Evolutionary conservation across 2,797 vertebrate genomes (phyloP).

Genomic region (Zonotrichia albicollis): DNA sequence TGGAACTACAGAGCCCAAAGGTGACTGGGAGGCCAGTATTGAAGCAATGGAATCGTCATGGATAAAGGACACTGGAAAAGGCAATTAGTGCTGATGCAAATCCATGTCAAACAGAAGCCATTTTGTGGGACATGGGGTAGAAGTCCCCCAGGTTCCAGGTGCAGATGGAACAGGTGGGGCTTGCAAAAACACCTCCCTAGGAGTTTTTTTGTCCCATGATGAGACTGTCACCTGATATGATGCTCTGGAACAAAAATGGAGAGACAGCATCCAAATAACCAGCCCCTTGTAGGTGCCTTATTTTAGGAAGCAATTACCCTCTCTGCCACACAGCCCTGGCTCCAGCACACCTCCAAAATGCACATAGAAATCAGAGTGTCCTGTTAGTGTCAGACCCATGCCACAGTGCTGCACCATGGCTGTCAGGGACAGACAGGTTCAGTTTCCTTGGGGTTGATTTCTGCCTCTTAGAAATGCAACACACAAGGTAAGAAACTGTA

Average conservation of each 20-base stretch:
- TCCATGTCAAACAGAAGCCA: not conserved
- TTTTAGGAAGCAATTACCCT: not conserved
- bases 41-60: not conserved
- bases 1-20: not conserved
- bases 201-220: not conserved
- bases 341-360: accelerated
- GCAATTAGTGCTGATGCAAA: not conserved
- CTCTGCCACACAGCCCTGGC: not conserved
- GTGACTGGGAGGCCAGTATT: not conserved
- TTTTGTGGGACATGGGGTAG: not conserved
- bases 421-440: not conserved
- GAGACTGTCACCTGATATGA: not conserved
- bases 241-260: not conserved
- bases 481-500: not conserved
- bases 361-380: not conserved
- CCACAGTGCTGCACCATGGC: not conserved
- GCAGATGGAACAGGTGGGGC: not conserved
- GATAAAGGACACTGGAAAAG: not conserved
- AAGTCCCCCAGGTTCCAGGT: not conserved
- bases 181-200: not conserved
- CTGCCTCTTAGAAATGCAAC: not conserved
- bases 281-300: not conserved
- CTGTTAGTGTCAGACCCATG: not conserved
- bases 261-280: not conserved
- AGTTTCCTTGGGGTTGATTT: not conserved